phyloP scores from a whole-genome alignment of 1,140 invertebrate genomes.

The Eurytemora carolleeae region DNA sequence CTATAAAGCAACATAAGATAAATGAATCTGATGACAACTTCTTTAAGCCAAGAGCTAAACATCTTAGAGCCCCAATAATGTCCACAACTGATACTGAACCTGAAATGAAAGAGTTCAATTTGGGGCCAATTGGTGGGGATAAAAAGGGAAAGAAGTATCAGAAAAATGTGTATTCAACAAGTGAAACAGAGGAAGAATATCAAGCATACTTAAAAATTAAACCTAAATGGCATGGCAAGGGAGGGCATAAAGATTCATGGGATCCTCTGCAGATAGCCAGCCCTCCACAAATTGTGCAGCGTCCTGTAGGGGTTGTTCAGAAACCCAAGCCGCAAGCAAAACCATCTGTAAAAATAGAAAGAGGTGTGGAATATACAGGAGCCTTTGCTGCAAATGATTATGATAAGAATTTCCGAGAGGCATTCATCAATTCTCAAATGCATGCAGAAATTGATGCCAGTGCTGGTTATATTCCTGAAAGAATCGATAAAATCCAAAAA shows the following conservation, averaged over 20 bases:
- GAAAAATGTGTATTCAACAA: conserved; percentile 9
- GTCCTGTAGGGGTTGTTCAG: conserved; percentile 10
- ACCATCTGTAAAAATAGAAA: neutral
- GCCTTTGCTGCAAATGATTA: too few species aligned
- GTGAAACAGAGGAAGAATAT: conserved; percentile 14
- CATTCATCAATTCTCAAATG: too few species aligned
- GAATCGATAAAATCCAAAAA: too few species aligned
- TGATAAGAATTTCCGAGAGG: too few species aligned
- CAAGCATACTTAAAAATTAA: conserved; percentile 5
- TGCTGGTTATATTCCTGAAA: too few species aligned
- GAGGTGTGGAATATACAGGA: too few species aligned
- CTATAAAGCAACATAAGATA: neutral
- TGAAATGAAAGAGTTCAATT: conserved; percentile 14
- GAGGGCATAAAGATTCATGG: conserved; percentile 9
- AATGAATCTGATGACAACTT: neutral
- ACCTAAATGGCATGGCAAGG: conserved; percentile 12
- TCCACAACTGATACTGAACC: conserved; percentile 14
- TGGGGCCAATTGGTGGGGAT: neutral
- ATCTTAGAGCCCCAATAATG: neutral
- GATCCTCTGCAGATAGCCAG: conserved; percentile 8
- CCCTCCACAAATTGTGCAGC: conserved; percentile 12
- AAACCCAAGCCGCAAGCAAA: conserved; percentile 10
- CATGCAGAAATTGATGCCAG: too few species aligned
- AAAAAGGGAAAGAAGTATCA: neutral
- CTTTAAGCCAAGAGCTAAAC: neutral